Evolutionary conservation across 2,797 vertebrate genomes (phyloP), one percentile per base, ranked within the genome.

Genomic region (Thaleichthys pacificus): DNA sequence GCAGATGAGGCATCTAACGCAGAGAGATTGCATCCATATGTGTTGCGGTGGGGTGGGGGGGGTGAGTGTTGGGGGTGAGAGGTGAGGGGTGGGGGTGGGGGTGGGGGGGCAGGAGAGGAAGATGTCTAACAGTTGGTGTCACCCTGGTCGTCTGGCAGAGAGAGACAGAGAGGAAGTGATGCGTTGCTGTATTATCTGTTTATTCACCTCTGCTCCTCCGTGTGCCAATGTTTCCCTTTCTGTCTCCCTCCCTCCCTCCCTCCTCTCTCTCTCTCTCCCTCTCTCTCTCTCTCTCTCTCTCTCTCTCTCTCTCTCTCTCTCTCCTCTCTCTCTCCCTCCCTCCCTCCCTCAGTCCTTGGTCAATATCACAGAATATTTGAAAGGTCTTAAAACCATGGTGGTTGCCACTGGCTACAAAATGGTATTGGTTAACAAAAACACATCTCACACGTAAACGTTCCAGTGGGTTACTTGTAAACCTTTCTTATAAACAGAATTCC

Each of bases 401-500:
- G 63, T 80, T 81, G 78, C 82, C 78, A 82, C 68, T 71, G 77
- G 75, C 80, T 80, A 73, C 78, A 80, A 71, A 66, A 70, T 30
- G 19, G 68, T 77, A 71, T 69, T n/a, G 60, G 63, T 84, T 83
- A 77, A 73, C 68, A 57, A 62, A 84, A 65, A 67, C 80, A 85
- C 87, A 80, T 88, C 84, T 83, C 78, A 76, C 85, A 81, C 80
- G 75, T 84, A 81, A 82, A 82, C 79, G 75, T 76, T 86, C 77
- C 77, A 74, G 77, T 56, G 69, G 79, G 79, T 82, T 78, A 84
- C 85, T 88, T 88, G 76, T 86, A 86, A 90, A 89, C 78, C 77
- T 82, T 70, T 61, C 61, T 77, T 83, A 76, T 90, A 88, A 91
- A 88, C 87, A 87, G 76, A 84, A 83, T 83, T 87, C 81, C 83